Percentiles rank a stretch among this genome's conserved stretches.
Conservation (phyloP, 2,888 invertebrate genomes). For the Phortica okadai region DNA sequence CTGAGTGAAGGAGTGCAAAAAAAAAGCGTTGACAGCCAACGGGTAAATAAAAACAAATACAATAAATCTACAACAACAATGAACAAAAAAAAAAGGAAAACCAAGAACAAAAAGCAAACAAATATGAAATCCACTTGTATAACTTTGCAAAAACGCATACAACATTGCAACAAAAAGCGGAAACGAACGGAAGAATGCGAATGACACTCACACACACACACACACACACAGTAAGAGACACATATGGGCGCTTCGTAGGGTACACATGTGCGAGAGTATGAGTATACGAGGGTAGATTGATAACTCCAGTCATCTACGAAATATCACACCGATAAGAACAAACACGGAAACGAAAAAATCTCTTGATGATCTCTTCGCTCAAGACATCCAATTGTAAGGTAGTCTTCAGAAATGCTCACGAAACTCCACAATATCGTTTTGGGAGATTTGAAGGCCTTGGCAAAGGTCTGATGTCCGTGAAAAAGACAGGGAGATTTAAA, state of each 20-base stretch:
- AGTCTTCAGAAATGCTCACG: too few species aligned
- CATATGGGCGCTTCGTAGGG: background rate
- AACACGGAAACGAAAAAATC: too few species aligned
- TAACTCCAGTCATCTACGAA: too few species aligned
- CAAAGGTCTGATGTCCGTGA: too few species aligned
- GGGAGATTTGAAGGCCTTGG: too few species aligned
- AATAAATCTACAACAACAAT: slow-evolving; percentile 13
- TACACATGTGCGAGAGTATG: background rate
- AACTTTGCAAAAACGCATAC: background rate
- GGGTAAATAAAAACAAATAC: slow-evolving; percentile 8
- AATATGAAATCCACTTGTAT: background rate
- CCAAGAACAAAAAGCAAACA: slow-evolving; percentile 22
- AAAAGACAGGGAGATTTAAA: too few species aligned
- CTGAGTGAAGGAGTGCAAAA: slow-evolving; percentile 9
- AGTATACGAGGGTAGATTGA: too few species aligned
- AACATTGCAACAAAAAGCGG: background rate
- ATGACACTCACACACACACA: background rate
- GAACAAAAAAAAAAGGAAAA: background rate
- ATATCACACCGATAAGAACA: too few species aligned
- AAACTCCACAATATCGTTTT: too few species aligned
- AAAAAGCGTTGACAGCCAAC: slow-evolving; percentile 36
- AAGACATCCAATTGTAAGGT: too few species aligned
- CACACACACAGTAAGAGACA: too few species aligned
- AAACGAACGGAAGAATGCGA: background rate
- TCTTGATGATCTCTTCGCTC: too few species aligned